A percentile compares a stretch with the other conserved stretches of the same genome.
These are phyloP conservation scores for Pristionchus fissidentatus DNA, from an alignment of 2,888 invertebrate species.

Conservation along the genomic window DNA sequence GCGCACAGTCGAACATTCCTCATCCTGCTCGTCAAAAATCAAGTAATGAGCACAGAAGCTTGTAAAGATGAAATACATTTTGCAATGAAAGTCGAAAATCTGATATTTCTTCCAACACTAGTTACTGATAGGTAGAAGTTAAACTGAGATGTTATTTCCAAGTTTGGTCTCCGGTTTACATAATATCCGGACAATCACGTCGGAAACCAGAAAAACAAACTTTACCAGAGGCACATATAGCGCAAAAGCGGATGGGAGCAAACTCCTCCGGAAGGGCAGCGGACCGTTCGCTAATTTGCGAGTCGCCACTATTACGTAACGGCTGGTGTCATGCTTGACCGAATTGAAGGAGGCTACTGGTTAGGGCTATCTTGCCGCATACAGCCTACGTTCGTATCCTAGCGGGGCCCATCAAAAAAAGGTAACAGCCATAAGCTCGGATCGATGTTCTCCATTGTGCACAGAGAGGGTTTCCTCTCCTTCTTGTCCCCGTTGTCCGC, in stretches of 20 bases:
- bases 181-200: not conserved
- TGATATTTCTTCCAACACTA: no score
- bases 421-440: not conserved
- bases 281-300: not conserved
- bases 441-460: not conserved
- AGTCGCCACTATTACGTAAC: conserved; percentile 19
- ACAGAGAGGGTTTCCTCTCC: not conserved
- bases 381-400: not conserved
- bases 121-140: no score
- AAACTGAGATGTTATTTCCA: not conserved
- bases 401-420: not conserved
- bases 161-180: no score
- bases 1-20: no score
- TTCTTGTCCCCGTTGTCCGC: not conserved
- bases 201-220: not conserved
- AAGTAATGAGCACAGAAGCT: no score
- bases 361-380: no score
- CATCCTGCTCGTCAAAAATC: no score
- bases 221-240: not conserved
- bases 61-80: no score
- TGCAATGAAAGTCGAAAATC: no score
- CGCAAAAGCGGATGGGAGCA: conserved; percentile 2
- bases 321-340: not conserved
- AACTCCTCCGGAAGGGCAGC: not conserved
- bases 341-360: no score